phyloP scores from a whole-genome alignment of 2,113 vertebrate genomes.

The Columba livia region DNA sequence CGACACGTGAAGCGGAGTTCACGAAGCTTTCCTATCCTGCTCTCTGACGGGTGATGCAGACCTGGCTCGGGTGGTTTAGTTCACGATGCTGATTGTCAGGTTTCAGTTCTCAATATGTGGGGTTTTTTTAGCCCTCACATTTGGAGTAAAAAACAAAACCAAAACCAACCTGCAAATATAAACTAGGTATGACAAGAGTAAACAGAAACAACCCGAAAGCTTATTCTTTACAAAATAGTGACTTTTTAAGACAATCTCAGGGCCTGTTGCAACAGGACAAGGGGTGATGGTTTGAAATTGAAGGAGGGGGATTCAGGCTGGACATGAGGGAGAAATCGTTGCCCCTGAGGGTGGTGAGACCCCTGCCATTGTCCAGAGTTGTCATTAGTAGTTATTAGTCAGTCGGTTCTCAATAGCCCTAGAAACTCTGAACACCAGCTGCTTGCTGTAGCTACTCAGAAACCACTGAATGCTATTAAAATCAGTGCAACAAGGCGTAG shows the following conservation, averaged over 20 bases:
- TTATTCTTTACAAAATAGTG: neutral
- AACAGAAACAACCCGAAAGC: neutral
- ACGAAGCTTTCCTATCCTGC: too few relatives aligned
- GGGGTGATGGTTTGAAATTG: too few relatives aligned
- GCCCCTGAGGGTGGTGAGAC: too few relatives aligned
- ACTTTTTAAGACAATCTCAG: neutral
- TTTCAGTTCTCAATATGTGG: neutral
- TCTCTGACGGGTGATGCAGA: too few relatives aligned
- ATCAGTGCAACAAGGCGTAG: neutral
- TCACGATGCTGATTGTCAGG: too few relatives aligned
- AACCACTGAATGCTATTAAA: neutral
- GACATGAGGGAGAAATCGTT: too few relatives aligned
- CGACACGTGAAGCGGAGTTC: too few relatives aligned
- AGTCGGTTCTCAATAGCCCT: rapidly evolving
- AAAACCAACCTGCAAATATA: neutral
- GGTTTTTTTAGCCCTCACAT: too few relatives aligned
- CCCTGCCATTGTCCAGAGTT: neutral
- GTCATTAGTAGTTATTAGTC: neutral
- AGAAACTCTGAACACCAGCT: neutral
- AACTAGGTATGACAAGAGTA: neutral
- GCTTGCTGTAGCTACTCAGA: neutral
- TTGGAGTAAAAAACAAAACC: too few relatives aligned
- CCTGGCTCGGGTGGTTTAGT: too few relatives aligned
- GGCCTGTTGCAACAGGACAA: too few relatives aligned
- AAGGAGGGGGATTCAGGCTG: too few relatives aligned